Conservation (phyloP, 1,140 invertebrate species). For the Neodiprion pinetum region DNA sequence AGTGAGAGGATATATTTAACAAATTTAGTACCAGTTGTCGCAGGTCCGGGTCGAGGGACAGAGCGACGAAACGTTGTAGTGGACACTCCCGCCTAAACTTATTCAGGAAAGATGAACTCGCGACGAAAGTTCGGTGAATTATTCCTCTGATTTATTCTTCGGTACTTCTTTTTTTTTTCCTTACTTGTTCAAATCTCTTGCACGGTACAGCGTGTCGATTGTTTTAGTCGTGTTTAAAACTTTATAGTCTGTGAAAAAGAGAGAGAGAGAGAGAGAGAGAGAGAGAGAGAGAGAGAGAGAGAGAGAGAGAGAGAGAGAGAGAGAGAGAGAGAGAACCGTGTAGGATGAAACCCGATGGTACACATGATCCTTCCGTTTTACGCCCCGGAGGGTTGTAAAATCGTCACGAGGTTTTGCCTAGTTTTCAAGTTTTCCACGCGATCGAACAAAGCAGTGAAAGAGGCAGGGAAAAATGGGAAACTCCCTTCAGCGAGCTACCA, state of each 20-base stretch:
- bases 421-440: constrained; percentile 6
- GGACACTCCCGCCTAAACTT: neutral
- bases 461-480: neutral
- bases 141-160: neutral
- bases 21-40: neutral
- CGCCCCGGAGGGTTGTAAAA: neutral
- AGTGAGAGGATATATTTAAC: neutral
- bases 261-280: constrained; percentile 11
- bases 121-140: no score
- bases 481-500: neutral
- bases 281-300: constrained; percentile 11
- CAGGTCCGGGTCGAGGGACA: neutral
- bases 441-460: neutral
- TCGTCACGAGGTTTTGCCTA: constrained; percentile 1
- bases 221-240: neutral
- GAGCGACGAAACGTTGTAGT: no score
- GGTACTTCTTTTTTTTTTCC: neutral
- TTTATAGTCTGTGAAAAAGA: neutral
- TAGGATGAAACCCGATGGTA: neutral
- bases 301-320: constrained; percentile 12
- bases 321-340: constrained; percentile 3
- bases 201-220: neutral
- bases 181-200: neutral
- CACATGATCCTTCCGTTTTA: neutral
- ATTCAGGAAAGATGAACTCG: neutral